Conservation (phyloP, 2,113 vertebrate genomes). For the Chamaetylas fuelleborni region DNA sequence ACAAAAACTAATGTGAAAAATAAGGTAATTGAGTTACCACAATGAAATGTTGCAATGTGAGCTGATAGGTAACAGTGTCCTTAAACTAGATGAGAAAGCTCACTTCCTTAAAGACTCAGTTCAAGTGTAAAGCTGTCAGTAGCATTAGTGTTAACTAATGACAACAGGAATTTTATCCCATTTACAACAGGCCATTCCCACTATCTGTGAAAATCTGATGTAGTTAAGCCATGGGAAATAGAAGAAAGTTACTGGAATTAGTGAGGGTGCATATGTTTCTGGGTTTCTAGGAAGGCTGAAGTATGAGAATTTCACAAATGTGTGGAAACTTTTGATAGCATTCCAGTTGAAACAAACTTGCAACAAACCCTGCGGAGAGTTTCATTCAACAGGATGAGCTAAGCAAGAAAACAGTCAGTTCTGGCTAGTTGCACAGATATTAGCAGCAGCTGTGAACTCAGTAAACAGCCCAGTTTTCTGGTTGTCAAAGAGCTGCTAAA, state of each 20-base stretch:
- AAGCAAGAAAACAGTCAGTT: conserved; percentile 58
- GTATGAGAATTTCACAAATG: conserved; percentile 37
- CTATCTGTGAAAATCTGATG: not conserved
- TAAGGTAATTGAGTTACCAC: not conserved
- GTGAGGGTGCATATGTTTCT: conserved; percentile 7
- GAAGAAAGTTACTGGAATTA: conserved; percentile 19
- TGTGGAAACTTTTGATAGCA: conserved; percentile 54
- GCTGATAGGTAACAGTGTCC: not conserved
- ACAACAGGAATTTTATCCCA: not conserved
- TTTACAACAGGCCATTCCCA: not conserved
- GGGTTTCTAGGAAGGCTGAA: conserved; percentile 59
- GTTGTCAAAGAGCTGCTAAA: conserved; percentile 59
- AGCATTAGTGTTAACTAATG: not conserved
- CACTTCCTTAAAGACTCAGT: not conserved
- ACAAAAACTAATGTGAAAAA: not conserved
- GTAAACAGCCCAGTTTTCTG: conserved; percentile 63
- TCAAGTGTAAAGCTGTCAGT: not conserved
- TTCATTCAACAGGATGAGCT: conserved; percentile 62
- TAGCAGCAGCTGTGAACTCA: conserved; percentile 52
- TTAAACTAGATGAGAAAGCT: not conserved
- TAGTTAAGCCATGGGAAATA: conserved; percentile 4
- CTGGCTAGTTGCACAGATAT: conserved; percentile 28
- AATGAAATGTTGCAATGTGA: not conserved
- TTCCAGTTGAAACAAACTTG: conserved; percentile 59
- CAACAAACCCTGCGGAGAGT: conserved; percentile 50